Base-by-base conservation (phyloP, 2,888 invertebrate genomes). In the Tenthredo livida region DNA sequence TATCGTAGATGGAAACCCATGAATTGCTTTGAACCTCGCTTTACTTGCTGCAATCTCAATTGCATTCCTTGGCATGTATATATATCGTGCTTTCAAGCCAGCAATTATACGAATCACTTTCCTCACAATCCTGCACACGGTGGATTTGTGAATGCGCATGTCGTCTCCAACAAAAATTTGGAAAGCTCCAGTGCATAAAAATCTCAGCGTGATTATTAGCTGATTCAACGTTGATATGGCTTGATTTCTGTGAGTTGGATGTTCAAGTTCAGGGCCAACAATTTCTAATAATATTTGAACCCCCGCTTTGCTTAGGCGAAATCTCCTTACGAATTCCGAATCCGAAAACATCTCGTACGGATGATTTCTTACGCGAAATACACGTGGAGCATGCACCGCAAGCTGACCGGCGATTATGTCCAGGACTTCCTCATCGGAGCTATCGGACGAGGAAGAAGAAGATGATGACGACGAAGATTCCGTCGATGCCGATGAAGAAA, bases 1-100 rank as follows among this genome's bases (percentile, higher is more conserved):
- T n/a, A 80, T 80, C 17, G 21, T 21, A 10, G 33, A 37, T 50
- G 80, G 54, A 84, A 89, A 89, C 54, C 75, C 37, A 72, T 86
- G 88, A 21, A 89, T 88, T 47, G 84, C 61, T 72, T 86, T 88
- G 86, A 89, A 89, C 54, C 47, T 77, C 58, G 73, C 58, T 21
- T 86, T 72, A 25, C 70, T 47, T 61, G 47, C 40, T 77, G 65
- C 25, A 75, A 88, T 83, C 85, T 86, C 86, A 17, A 85, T 84
- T 21, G 72, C 61, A 43, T 73, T 85, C 47, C n/a, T 67, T 70
- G 85, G 84, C 86, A 73, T 54, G n/a, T 54, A 58, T 58, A 58
- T 58, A 21, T 58, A 58, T 2, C 9, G 58, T 21, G 58, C 21
- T 21, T 58, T 58, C 58, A 58, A 58, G 58, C 58, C 21, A 58